Percentiles rank a stretch among this genome's conserved stretches.
phyloP scores from a whole-genome alignment of 2,888 invertebrate species.

The Copidosoma aretas region DNA sequence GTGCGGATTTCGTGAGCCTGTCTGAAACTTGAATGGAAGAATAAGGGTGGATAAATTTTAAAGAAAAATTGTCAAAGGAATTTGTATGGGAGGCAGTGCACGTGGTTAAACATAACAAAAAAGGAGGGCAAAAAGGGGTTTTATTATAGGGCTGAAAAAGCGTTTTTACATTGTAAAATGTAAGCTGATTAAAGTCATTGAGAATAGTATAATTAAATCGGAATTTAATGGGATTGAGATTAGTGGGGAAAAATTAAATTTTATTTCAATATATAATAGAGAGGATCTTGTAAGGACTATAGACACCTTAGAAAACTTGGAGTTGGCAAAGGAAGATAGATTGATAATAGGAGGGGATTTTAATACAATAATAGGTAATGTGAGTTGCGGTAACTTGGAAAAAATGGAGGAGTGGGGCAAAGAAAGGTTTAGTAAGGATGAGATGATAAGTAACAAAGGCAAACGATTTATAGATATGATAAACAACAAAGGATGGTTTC shows the following conservation, averaged over 20 bases:
- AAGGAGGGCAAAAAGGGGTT: conserved; percentile 38
- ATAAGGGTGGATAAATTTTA: conserved; percentile 18
- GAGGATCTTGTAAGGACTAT: conserved; percentile 1
- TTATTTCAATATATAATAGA: conserved; percentile 6
- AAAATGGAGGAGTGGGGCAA: conserved; percentile 1
- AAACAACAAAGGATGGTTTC: no score
- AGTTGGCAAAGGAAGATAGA: conserved; percentile 2
- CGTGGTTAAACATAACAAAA: conserved; percentile 30
- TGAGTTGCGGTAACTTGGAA: no score
- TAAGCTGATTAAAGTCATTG: no score
- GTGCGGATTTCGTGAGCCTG: conserved; percentile 35
- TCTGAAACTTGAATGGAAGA: conserved; percentile 42
- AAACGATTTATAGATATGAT: no score
- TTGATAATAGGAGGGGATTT: conserved; percentile 1
- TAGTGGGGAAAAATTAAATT: neutral
- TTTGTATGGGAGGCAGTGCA: conserved; percentile 29
- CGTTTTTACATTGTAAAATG: neutral
- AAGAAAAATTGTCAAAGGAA: conserved; percentile 18
- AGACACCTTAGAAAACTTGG: neutral
- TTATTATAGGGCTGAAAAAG: conserved; percentile 39
- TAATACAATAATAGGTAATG: conserved; percentile 23
- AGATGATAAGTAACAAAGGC: no score
- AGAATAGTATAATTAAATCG: conserved; percentile 1
- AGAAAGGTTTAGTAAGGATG: no score
- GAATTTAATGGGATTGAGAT: neutral